phyloP scores from a whole-genome alignment of 2,888 invertebrate species.

The Tubulanus polymorphus region DNA sequence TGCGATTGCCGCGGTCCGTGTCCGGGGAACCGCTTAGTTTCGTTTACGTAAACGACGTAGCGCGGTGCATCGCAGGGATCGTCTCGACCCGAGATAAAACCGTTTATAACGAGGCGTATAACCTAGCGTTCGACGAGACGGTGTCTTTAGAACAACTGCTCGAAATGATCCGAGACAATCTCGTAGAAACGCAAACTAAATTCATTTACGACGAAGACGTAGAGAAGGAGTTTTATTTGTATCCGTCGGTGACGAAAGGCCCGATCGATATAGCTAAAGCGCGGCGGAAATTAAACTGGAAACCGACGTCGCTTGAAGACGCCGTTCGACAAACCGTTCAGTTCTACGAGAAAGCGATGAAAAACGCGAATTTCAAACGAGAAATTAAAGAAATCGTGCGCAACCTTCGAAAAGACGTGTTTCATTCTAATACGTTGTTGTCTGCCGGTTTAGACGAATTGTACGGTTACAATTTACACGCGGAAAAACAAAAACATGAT shows the following conservation, averaged over 20 bases:
- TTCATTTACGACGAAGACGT: constrained; percentile 21
- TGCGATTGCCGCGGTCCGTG: constrained; percentile 41
- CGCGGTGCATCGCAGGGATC: constrained; percentile 36
- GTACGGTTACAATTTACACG: not conserved
- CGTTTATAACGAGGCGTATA: constrained; percentile 44
- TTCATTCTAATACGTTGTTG: not conserved
- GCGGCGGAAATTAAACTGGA: constrained; percentile 40
- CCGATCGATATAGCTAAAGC: constrained; percentile 51
- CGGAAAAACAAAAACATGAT: not conserved
- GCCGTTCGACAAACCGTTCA: constrained; percentile 44
- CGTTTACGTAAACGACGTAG: constrained; percentile 54
- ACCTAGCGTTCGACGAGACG: constrained; percentile 49
- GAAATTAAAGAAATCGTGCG: not conserved
- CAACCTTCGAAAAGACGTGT: not conserved
- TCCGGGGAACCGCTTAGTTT: constrained; percentile 47
- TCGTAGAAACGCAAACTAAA: constrained; percentile 13
- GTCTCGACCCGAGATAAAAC: constrained; percentile 22
- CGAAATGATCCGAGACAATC: constrained; percentile 28
- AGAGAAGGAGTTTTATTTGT: constrained; percentile 40
- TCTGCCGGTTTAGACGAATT: not conserved
- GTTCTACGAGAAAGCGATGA: constrained; percentile 52
- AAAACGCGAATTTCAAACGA: constrained; percentile 20
- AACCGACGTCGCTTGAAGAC: constrained; percentile 45
- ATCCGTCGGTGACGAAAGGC: constrained; percentile 53
- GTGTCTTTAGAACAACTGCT: constrained; percentile 46